Evolutionary conservation across 2,888 invertebrate genomes (phyloP).

Genomic region (Agrotis clavis): DNA sequence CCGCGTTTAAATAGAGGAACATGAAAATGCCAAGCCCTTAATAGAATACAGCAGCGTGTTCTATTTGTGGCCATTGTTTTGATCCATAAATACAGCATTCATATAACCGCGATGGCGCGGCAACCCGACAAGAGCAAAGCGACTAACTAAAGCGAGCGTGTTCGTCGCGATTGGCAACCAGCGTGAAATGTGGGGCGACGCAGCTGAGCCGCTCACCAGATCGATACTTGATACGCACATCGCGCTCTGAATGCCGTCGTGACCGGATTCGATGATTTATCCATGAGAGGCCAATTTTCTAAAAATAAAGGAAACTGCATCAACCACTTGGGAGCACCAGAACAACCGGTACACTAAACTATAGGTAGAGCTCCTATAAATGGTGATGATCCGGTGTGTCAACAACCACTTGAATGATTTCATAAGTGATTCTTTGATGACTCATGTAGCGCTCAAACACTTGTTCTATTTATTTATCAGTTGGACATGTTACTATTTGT

Average conservation of each 20-base stretch:
- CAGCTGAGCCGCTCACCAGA: constrained; percentile 85
- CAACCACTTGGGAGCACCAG: constrained; percentile 50
- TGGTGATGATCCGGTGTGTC: constrained; percentile 58
- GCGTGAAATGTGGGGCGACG: constrained; percentile 87
- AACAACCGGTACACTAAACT: constrained; percentile 62
- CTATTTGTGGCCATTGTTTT: constrained; percentile 73
- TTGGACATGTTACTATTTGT: constrained; percentile 2
- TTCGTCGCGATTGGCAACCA: constrained; percentile 80
- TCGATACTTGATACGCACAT: constrained; percentile 88
- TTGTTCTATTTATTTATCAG: constrained; percentile 20
- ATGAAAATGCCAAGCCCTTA: constrained; percentile 69
- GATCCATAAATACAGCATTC: constrained; percentile 71
- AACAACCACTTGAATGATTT: constrained; percentile 52
- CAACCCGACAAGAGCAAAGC: constrained; percentile 60
- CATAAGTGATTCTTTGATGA: constrained; percentile 42
- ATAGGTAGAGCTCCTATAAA: constrained; percentile 59
- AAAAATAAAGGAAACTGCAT: constrained; percentile 68
- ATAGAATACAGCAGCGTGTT: constrained; percentile 65
- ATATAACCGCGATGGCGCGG: constrained; percentile 62
- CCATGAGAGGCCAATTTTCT: constrained; percentile 70
- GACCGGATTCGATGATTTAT: constrained; percentile 81
- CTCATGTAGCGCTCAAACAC: constrained; percentile 24
- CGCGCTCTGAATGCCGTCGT: constrained; percentile 84
- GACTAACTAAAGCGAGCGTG: constrained; percentile 72
- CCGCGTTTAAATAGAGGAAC: constrained; percentile 61